Percentiles rank a stretch among this genome's conserved stretches.
Conservation (phyloP, 2,113 vertebrate genomes). For the Typhlomys cinereus region DNA sequence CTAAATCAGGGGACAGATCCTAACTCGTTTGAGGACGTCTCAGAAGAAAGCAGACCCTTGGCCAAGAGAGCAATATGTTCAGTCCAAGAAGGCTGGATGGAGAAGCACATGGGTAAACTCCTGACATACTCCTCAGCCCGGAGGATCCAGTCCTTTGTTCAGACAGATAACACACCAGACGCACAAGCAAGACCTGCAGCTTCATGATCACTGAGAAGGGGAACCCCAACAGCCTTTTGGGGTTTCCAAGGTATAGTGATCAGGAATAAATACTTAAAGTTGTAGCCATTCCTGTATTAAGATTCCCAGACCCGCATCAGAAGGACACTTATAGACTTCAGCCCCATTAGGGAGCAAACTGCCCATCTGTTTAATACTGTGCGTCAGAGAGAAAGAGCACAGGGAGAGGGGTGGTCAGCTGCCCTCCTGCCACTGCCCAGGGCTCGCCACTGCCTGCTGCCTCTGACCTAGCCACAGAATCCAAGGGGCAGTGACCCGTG, state of each 20-base stretch:
- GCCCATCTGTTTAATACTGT: background rate
- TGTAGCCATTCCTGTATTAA: conserved; percentile 72
- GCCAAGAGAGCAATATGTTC: background rate
- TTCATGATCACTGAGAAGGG: conserved; percentile 53
- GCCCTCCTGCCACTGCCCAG: background rate
- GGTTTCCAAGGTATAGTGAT: conserved; percentile 48
- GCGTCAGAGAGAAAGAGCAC: background rate
- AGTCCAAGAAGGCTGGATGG: background rate
- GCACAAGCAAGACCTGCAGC: conserved; percentile 61
- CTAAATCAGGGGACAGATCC: background rate
- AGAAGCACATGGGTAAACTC: background rate
- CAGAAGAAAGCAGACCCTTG: conserved; percentile 28
- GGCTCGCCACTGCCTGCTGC: accelerated
- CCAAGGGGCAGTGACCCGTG: no score
- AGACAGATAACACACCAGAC: conserved; percentile 62
- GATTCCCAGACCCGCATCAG: conserved; percentile 45
- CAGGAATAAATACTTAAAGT: conserved; percentile 82
- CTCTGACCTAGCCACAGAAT: background rate
- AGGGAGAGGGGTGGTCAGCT: no score
- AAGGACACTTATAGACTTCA: background rate
- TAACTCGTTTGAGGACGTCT: background rate
- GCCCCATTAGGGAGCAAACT: background rate
- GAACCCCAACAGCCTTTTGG: background rate
- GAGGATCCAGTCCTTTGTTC: background rate
- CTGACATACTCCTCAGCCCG: background rate